Percentiles rank a stretch among this genome's conserved stretches.
phyloP scores from a whole-genome alignment of 92 coral and sea anemone species.

The Metridium senile region DNA sequence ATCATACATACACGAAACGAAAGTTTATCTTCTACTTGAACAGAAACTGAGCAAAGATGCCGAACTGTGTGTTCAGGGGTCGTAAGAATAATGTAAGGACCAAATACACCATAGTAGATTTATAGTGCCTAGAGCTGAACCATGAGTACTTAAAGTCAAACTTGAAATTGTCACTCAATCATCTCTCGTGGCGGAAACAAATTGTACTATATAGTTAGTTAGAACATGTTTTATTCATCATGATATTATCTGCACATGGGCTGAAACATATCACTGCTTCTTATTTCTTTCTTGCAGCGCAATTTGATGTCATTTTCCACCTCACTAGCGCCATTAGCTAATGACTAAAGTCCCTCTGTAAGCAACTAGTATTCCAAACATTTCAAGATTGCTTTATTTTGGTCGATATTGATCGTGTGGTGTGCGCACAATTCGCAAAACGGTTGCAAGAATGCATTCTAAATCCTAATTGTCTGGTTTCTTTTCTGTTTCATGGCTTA shows the following conservation, averaged over 20 bases:
- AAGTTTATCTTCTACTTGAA: too few species aligned
- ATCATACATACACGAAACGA: too few species aligned
- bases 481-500: neutral
- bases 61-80: neutral
- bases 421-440: neutral
- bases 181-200: neutral
- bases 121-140: too few species aligned
- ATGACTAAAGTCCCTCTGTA: slow-evolving; percentile 3
- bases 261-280: too few species aligned
- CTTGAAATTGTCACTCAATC: neutral
- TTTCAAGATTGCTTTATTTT: slow-evolving; percentile 12
- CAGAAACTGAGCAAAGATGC: too few species aligned
- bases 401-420: slow-evolving; percentile 19
- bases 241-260: too few species aligned
- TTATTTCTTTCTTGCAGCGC: too few species aligned
- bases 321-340: neutral
- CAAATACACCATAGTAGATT: neutral
- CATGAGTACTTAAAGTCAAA: too few species aligned
- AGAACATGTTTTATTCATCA: too few species aligned
- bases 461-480: neutral
- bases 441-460: neutral
- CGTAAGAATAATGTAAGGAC: neutral
- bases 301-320: too few species aligned
- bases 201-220: neutral
- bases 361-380: slow-evolving; percentile 12